Base-by-base conservation (phyloP, 2,888 invertebrate genomes). In the Leptodirus hochenwartii region DNA sequence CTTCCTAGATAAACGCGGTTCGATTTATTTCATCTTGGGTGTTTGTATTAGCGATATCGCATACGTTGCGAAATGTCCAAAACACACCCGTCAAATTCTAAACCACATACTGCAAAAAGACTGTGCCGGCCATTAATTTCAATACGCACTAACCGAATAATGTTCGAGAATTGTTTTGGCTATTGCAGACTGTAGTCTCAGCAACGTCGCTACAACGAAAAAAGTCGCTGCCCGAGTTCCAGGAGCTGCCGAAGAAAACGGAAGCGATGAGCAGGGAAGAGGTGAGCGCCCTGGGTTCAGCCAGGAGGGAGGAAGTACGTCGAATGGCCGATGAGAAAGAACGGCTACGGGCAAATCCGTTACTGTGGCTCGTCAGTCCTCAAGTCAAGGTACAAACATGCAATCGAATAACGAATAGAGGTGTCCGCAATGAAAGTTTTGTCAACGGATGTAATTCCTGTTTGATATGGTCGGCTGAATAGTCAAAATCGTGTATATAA, bases 211-310 rank as follows among this genome's bases (percentile, higher is more conserved):
- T 88, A 45, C 85, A 84, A 59, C 70, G 87, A 45, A 90, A 93
- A 62, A 96, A 96, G 60, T 95, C 93, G 43, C 70, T 98, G 59
- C 96, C 96, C 30, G 95, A 96, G 61, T 78, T 88, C 48, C 81
- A 82, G 47, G 76, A 74, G 38, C 68, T 84, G 55, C 78, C 85
- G 33, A 71, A 77, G 34, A 69, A 77, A 42, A 69, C 76, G 33
- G 74, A 78, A 43, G 74, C 75, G 42, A 84, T 95, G 79, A 79
- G 90, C 30, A 71, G 95, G 33, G 91, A 93, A 57, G 93, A 96
- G 61, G 91, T 91, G 29, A 88, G 91, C 39, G 75, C 78, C 39
- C 67, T 98, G 49, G 91, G 91, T 47, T 87, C 88, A 38, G 84
- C 87, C 43, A 71, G 93, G 40, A 71, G 98, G 42, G 93, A 95